Conservation (phyloP, 1,140 invertebrate species). For the Melitaea cinxia region DNA sequence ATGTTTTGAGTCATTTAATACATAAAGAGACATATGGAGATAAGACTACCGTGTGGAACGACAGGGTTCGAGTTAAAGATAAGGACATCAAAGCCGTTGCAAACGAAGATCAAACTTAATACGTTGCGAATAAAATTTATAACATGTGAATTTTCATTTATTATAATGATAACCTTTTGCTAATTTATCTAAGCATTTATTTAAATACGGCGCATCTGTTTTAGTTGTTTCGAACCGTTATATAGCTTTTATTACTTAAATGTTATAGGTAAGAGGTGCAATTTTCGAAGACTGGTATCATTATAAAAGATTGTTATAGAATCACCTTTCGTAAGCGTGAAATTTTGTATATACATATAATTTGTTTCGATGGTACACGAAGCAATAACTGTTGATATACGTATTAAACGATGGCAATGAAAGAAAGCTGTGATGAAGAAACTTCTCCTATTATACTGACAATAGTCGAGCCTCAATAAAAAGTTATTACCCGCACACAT, state of each 20-base stretch:
- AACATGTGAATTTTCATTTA: constrained; percentile 29
- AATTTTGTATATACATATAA: background rate
- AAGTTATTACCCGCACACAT: constrained; percentile 52
- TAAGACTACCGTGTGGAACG: constrained; percentile 52
- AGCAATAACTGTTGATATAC: background rate
- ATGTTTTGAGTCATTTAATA: constrained; percentile 7
- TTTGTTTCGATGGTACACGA: background rate
- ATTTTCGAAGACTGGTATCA: too few relatives aligned
- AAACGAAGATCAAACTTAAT: constrained; percentile 36
- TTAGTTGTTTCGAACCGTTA: background rate
- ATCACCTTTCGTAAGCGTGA: background rate
- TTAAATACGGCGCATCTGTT: background rate
- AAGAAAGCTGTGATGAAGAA: constrained; percentile 26
- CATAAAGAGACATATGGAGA: constrained; percentile 27
- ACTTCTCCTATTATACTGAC: constrained; percentile 40
- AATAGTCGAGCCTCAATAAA: constrained; percentile 45
- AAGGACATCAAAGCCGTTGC: constrained; percentile 37
- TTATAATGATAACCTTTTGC: constrained; percentile 27
- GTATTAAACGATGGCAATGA: constrained; percentile 4
- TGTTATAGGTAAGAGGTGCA: too few relatives aligned
- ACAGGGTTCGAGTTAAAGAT: constrained; percentile 46
- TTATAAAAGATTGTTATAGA: background rate
- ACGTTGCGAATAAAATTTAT: constrained; percentile 41
- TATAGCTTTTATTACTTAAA: background rate
- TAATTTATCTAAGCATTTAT: constrained; percentile 20